Conservation (phyloP, 2,888 invertebrate species). For the Chaitophorus viminalis region DNA sequence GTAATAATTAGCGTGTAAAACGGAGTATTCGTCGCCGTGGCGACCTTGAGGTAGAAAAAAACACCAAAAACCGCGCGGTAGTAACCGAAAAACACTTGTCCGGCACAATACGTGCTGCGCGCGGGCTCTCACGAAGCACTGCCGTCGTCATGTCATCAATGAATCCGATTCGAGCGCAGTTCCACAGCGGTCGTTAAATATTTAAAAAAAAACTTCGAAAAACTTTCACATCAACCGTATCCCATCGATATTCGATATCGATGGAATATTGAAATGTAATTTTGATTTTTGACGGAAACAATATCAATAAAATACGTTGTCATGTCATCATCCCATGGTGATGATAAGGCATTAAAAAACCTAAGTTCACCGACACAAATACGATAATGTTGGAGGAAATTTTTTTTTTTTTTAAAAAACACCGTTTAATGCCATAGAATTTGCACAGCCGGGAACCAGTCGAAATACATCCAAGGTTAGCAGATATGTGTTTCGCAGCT, state of each 20-base stretch:
- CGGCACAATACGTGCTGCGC: background rate
- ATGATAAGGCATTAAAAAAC: too few species aligned
- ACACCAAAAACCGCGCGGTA: background rate
- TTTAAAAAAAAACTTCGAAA: too few species aligned
- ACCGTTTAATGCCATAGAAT: background rate
- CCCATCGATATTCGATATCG: background rate
- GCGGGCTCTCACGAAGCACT: background rate
- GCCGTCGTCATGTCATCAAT: background rate
- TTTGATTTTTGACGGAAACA: background rate
- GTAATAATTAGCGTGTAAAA: slow-evolving; percentile 28
- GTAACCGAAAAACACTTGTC: background rate
- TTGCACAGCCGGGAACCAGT: slow-evolving; percentile 40
- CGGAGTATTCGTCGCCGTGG: background rate
- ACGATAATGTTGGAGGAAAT: background rate
- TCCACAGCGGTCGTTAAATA: too few species aligned
- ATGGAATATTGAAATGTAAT: background rate
- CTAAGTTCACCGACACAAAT: background rate
- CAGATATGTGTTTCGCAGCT: slow-evolving; percentile 2
- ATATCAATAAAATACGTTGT: background rate
- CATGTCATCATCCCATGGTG: background rate
- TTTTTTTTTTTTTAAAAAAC: background rate
- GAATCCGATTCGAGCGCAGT: background rate
- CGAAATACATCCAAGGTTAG: slow-evolving; percentile 39
- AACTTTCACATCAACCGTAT: too few species aligned
- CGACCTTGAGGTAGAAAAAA: slow-evolving; percentile 28